Evolutionary conservation across 2,888 invertebrate species (phyloP), one percentile per base, ranked within the genome.

Genomic region (Drosophila anomalata): DNA sequence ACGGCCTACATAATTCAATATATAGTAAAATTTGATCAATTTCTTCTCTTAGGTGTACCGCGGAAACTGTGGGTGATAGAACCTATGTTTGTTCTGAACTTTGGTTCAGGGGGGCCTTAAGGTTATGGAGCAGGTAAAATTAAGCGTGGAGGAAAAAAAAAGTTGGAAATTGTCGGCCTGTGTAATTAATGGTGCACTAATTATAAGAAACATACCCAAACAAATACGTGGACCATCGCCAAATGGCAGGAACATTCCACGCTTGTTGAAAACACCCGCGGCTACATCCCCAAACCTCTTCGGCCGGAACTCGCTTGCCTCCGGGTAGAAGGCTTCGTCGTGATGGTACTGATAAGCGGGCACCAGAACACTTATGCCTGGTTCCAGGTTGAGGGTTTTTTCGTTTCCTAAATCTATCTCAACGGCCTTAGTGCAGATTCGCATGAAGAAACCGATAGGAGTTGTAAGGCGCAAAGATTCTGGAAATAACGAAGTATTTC

Each of bases 221-320:
- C 91, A 91, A 31, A 87, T 88, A 6, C 91, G 75, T 1, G 90
- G 91, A 7, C 91, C 91, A 77, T 91, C 87, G 0, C 91, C 90
- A 29, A 91, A 91, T 3, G 89, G 82, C 44, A 91, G 39, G 7
- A 89, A 83, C 0, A 77, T 77, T 0, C 91, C 91, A n/a, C 78
- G 75, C 26, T 90, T 90, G 8, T 65, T 85, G 1, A 81, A 70
- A 29, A 76, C 75, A 56, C 74, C 81, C 0, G 73, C 79, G 2
- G 77, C 76, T 7, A 68, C 85, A 47, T 82, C 76, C n/a, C 83
- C 87, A 31, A 91, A 91, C 3, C 90, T 83, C 47, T 91, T 90
- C 0, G 91, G 91, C 4, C 65, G 69, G 39, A 85, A 91, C 20
- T 73, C 58, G 12, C 76, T 62, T 0, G 91, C 79, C 29, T 88